These are phyloP conservation scores for Yponomeuta evonymella DNA, from an alignment of 2,888 invertebrate genomes.

Conservation along the genomic window DNA sequence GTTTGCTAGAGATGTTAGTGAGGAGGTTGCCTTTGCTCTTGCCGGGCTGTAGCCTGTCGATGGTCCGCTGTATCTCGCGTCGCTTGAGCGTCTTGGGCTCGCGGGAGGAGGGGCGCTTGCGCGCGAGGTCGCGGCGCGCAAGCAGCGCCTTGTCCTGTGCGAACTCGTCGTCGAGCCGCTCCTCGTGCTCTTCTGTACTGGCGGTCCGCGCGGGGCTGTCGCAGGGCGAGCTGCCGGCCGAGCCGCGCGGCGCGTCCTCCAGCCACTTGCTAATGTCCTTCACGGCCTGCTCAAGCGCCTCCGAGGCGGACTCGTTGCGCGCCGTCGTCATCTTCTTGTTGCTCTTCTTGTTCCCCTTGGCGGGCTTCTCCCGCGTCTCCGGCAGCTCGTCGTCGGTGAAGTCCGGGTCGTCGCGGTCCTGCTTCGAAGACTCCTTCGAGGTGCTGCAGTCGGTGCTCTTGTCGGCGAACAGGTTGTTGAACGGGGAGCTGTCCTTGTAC, in stretches of 20 bases:
- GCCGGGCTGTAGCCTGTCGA: conserved; percentile 89
- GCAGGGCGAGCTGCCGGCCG: conserved; percentile 85
- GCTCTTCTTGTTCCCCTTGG: conserved; percentile 41
- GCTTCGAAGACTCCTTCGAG: conserved; percentile 26
- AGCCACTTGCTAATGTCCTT: conserved; percentile 94
- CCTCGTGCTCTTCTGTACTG: conserved; percentile 77
- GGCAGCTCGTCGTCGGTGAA: conserved; percentile 37
- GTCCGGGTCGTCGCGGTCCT: conserved; percentile 33
- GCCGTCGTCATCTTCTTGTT: conserved; percentile 61
- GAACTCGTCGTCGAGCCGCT: conserved; percentile 61
- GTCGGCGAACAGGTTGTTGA: conserved; percentile 46
- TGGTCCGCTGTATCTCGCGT: conserved; percentile 86
- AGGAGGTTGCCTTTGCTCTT: conserved; percentile 91
- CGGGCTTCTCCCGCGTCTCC: conserved; percentile 24
- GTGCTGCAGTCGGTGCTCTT: conserved; percentile 21
- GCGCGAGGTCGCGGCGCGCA: conserved; percentile 58
- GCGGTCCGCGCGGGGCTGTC: conserved; percentile 84
- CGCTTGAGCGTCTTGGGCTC: conserved; percentile 67
- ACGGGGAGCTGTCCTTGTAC: conserved; percentile 54
- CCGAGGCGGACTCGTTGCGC: conserved; percentile 76
- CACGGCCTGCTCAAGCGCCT: conserved; percentile 79
- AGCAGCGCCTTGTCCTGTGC: conserved; percentile 51
- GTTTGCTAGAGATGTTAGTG: conserved; percentile 78
- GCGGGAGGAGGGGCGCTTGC: conserved; percentile 65
- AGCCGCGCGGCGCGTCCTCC: conserved; percentile 87